phyloP scores from a whole-genome alignment of 2,888 invertebrate species.

The Patella depressa region DNA sequence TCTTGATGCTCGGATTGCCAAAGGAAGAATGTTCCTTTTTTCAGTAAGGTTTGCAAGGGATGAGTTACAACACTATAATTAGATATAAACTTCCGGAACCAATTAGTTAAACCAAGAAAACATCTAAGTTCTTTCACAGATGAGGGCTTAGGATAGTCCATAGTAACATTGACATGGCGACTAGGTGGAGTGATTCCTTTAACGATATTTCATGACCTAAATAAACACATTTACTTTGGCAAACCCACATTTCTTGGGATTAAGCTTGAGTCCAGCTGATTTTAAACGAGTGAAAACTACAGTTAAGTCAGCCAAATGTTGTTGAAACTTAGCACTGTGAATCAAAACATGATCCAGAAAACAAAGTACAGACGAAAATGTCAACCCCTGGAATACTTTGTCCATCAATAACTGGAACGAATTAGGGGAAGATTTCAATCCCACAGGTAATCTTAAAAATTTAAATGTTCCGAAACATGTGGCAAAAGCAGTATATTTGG shows the following conservation, averaged over 20 bases:
- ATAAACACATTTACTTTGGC: constrained; percentile 22
- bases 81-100: constrained; percentile 33
- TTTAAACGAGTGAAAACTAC: no score
- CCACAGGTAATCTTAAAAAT: constrained; percentile 36
- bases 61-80: constrained; percentile 23
- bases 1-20: constrained; percentile 21
- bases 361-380: constrained; percentile 14
- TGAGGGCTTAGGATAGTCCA: constrained; percentile 15
- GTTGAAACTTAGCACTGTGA: no score
- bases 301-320: no score
- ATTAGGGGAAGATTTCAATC: constrained; percentile 30
- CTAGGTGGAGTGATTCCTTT: constrained; percentile 22
- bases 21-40: constrained; percentile 17
- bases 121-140: constrained; percentile 26
- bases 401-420: constrained; percentile 39
- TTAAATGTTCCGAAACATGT: constrained; percentile 35
- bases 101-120: constrained; percentile 28
- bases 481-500: constrained; percentile 32
- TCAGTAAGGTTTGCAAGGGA: constrained; percentile 16
- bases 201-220: constrained; percentile 27
- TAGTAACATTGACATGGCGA: constrained; percentile 1
- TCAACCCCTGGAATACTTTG: constrained; percentile 29
- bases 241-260: constrained; percentile 31
- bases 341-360: no score
- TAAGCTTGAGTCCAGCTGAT: constrained; percentile 3